These are phyloP conservation scores for Trematomus bernacchii DNA, from an alignment of 2,797 vertebrate genomes.

Conservation along the genomic window DNA sequence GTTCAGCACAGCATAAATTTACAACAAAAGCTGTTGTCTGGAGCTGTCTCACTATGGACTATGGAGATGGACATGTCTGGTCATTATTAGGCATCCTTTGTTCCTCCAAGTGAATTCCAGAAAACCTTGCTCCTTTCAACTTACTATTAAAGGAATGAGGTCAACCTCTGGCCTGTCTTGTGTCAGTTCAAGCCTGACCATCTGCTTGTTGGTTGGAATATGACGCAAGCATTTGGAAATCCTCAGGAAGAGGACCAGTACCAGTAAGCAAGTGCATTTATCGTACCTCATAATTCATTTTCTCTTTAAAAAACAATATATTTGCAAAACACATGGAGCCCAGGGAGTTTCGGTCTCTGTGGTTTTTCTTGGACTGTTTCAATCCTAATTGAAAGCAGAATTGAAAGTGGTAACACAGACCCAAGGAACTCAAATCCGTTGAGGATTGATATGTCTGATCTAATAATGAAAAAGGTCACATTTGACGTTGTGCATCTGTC, in stretches of 20 bases:
- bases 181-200: no score
- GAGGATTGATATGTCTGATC: not conserved
- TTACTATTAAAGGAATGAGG: not conserved
- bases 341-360: not conserved
- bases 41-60: not conserved
- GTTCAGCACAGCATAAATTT: slow-evolving; percentile 1
- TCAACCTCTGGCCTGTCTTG: slow-evolving; percentile 5
- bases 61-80: not conserved
- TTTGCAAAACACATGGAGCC: not conserved
- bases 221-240: not conserved
- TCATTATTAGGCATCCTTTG: slow-evolving; percentile 30
- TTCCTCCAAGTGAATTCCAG: slow-evolving; percentile 17
- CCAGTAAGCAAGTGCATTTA: not conserved
- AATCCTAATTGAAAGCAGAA: slow-evolving; percentile 39
- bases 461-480: not conserved
- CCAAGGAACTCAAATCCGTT: not conserved
- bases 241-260: slow-evolving; percentile 16
- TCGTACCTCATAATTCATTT: not conserved
- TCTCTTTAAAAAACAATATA: no score
- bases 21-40: not conserved
- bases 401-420: not conserved
- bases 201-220: not conserved
- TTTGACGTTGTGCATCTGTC: not conserved
- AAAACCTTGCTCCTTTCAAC: not conserved
- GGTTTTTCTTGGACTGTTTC: not conserved